These are phyloP conservation scores for Sarcophaga peregrina DNA, from an alignment of 1,140 invertebrate species.

Conservation along the genomic window DNA sequence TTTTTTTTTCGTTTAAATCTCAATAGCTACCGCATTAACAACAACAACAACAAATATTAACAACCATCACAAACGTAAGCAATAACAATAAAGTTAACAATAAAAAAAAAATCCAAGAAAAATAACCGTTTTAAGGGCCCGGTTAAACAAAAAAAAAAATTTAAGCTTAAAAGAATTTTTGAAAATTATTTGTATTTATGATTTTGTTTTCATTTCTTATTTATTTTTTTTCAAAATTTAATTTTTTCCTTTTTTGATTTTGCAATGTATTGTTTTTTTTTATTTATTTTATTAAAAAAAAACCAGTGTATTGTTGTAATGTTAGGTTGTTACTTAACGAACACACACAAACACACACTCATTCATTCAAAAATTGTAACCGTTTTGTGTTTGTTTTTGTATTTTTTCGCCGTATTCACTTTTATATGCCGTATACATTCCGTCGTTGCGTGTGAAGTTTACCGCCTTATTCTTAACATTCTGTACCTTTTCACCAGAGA, in stretches of 20 bases:
- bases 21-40: not conserved
- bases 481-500: not conserved
- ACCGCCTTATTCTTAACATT: not conserved
- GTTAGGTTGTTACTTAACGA: too few relatives aligned
- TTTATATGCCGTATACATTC: not conserved
- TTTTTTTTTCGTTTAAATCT: not conserved
- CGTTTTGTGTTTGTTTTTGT: not conserved
- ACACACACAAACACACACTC: not conserved
- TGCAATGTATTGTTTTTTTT: not conserved
- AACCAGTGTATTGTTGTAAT: too few relatives aligned
- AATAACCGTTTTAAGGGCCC: too few relatives aligned
- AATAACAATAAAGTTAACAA: not conserved
- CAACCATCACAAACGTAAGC: not conserved
- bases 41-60: not conserved
- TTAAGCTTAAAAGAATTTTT: too few relatives aligned
- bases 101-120: too few relatives aligned
- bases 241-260: not conserved
- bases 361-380: constrained; percentile 8
- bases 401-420: not conserved
- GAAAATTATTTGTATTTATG: too few relatives aligned
- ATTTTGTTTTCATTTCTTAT: not conserved
- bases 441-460: not conserved
- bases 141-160: too few relatives aligned
- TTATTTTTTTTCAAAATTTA: not conserved
- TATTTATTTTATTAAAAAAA: not conserved